Evolutionary conservation across 2,888 invertebrate species (phyloP).

Genomic region (Agonopterix heracliana): DNA sequence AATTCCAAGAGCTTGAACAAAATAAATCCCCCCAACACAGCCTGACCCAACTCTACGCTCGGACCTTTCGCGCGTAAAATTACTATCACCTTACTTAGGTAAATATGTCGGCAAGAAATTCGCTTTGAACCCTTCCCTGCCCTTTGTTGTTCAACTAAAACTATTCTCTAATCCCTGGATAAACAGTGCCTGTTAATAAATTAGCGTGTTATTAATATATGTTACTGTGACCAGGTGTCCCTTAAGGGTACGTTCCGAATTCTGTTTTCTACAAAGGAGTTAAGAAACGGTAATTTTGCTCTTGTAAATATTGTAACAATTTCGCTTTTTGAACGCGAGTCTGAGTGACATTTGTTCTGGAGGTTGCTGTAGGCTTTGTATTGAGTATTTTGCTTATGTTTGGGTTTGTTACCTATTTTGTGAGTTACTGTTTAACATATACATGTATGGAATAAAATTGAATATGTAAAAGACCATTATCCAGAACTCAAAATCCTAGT

Average conservation of each 20-base stretch:
- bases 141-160: slow-evolving; percentile 76
- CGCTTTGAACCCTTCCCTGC: slow-evolving; percentile 72
- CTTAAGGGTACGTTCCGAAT: slow-evolving; percentile 49
- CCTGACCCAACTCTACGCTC: slow-evolving; percentile 39
- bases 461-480: too few relatives aligned
- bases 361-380: slow-evolving; percentile 5
- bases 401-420: too few relatives aligned
- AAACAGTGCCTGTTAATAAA: slow-evolving; percentile 75
- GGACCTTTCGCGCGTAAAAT: slow-evolving; percentile 72
- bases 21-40: too few relatives aligned
- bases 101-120: slow-evolving; percentile 76
- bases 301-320: slow-evolving; percentile 65
- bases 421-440: too few relatives aligned
- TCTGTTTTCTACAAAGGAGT: slow-evolving; percentile 63
- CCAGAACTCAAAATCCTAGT: too few relatives aligned
- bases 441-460: too few relatives aligned
- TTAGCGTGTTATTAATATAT: slow-evolving; percentile 76
- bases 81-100: slow-evolving; percentile 74
- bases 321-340: slow-evolving; percentile 54
- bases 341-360: slow-evolving; percentile 47
- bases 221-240: slow-evolving; percentile 71
- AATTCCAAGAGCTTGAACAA: too few relatives aligned
- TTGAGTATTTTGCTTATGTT: not conserved
- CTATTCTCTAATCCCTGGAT: slow-evolving; percentile 75
- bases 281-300: slow-evolving; percentile 63